A percentile compares a stretch with the other conserved stretches of the same genome.
Conservation (phyloP, 2,113 vertebrate genomes). For the Haemorhous mexicanus region DNA sequence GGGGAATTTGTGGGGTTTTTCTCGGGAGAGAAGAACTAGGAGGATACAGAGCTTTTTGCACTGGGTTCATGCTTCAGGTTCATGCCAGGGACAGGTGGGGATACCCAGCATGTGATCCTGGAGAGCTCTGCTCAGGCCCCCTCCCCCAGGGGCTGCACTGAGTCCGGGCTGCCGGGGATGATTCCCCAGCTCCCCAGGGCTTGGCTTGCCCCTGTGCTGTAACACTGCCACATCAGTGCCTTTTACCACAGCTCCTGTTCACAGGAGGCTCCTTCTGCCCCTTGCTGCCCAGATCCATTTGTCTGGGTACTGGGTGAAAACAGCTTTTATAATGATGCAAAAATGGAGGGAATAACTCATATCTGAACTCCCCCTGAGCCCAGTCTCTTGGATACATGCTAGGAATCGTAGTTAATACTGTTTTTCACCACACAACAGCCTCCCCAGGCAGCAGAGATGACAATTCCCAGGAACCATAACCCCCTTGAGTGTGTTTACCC, state of each 20-base stretch:
- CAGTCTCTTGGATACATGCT: neutral
- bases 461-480: neutral
- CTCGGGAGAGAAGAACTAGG: neutral
- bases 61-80: neutral
- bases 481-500: neutral
- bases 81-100: neutral
- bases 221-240: accelerated
- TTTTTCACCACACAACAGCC: neutral
- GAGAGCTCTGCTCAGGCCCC: neutral
- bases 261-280: neutral
- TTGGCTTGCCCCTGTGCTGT: neutral
- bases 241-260: neutral
- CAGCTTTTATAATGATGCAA: neutral
- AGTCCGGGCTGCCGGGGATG: neutral
- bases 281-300: neutral
- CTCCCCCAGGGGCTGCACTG: accelerated
- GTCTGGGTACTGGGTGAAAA: neutral
- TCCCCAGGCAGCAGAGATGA: neutral
- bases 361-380: neutral
- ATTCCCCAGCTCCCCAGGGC: neutral
- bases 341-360: neutral
- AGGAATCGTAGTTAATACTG: neutral
- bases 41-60: neutral
- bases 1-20: accelerated
- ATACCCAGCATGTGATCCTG: accelerated